Conservation (phyloP, 2,888 invertebrate species). For the Crioceris asparagi region DNA sequence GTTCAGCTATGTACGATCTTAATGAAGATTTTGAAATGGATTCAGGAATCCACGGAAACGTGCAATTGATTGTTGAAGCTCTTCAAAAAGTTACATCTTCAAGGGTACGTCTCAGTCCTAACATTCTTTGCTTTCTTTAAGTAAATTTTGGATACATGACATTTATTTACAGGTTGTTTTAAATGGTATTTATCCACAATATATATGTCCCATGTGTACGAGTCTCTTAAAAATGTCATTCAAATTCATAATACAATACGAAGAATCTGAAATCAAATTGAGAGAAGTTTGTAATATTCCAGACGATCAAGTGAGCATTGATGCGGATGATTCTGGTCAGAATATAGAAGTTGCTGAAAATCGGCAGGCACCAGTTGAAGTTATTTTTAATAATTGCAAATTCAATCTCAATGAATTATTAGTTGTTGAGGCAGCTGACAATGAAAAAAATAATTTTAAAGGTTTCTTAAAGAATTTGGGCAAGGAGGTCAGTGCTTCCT, state of each 20-base stretch:
- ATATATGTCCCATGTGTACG: slow-evolving; percentile 15
- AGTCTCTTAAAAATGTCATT: slow-evolving; percentile 14
- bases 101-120: slow-evolving; percentile 6
- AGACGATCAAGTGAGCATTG: slow-evolving; percentile 1
- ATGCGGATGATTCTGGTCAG: slow-evolving; percentile 2
- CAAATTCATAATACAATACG: slow-evolving; percentile 12
- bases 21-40: slow-evolving; percentile 7
- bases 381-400: slow-evolving; percentile 22
- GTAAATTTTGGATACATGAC: background rate
- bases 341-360: slow-evolving; percentile 1
- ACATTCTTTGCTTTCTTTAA: background rate
- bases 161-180: slow-evolving; percentile 11
- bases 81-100: slow-evolving; percentile 12
- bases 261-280: slow-evolving; percentile 10
- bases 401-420: slow-evolving; percentile 23
- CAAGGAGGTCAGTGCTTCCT: slow-evolving; percentile 22
- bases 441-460: slow-evolving; percentile 14
- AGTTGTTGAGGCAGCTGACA: slow-evolving; percentile 20
- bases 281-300: slow-evolving; percentile 5
- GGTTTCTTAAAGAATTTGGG: slow-evolving; percentile 27
- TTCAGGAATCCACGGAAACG: background rate
- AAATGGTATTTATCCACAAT: slow-evolving; percentile 10
- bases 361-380: slow-evolving; percentile 16
- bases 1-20: slow-evolving; percentile 13
- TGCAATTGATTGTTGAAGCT: slow-evolving; percentile 7